Conservation (phyloP, 2,888 invertebrate species). For the Drosophila incognita region DNA sequence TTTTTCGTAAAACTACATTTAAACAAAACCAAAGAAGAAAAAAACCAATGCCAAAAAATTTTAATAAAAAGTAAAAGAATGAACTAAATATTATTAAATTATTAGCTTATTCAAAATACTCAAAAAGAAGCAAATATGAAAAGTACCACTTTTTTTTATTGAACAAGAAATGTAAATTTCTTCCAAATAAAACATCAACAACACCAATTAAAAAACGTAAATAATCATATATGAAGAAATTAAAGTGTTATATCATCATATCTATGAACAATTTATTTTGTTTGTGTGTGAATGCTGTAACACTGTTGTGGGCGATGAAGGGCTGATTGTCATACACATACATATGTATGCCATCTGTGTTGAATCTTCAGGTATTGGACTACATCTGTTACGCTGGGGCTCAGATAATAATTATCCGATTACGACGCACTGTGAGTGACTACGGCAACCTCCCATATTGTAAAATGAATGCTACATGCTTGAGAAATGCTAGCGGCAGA, state of each 20-base stretch:
- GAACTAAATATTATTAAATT: constrained; percentile 83
- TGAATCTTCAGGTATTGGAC: neutral
- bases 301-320: neutral
- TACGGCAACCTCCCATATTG: neutral
- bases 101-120: constrained; percentile 82
- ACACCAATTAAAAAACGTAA: constrained; percentile 50
- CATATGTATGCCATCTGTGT: neutral
- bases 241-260: constrained; percentile 75
- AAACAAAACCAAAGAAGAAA: constrained; percentile 72
- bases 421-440: no score
- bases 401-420: neutral
- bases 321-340: neutral
- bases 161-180: constrained; percentile 74
- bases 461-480: no score
- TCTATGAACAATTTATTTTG: constrained; percentile 62
- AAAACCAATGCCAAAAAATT: constrained; percentile 76
- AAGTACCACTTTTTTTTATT: constrained; percentile 66
- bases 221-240: constrained; percentile 48
- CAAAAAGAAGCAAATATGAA: constrained; percentile 53
- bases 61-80: constrained; percentile 79
- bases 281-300: constrained; percentile 51
- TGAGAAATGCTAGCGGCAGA: no score
- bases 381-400: neutral
- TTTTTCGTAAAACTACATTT: constrained; percentile 84
- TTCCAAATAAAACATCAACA: constrained; percentile 71